A percentile compares a stretch with the other conserved stretches of the same genome.
Conservation (phyloP, 1,140 invertebrate genomes). For the Caenorhabditis briggsae region DNA sequence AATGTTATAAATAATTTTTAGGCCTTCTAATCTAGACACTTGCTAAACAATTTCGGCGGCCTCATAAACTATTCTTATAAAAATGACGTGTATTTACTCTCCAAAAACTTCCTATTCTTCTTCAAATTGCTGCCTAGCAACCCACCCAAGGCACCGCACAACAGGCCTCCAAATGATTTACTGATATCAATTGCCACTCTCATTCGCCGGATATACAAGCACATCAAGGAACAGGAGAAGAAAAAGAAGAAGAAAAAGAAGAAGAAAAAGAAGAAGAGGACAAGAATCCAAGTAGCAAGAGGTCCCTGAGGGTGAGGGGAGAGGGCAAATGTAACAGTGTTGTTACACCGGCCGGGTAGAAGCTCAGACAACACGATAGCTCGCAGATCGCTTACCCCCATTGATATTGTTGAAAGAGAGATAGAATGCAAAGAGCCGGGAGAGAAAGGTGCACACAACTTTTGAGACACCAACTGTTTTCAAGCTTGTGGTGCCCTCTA, state of each 20-base stretch:
- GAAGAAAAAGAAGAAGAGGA: not conserved
- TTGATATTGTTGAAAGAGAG: conserved; percentile 43
- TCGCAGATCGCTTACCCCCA: not conserved
- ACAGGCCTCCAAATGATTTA: conserved; percentile 37
- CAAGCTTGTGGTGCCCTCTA: not conserved
- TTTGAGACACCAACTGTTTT: conserved; percentile 44
- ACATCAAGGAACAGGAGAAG: conserved; percentile 26
- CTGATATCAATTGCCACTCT: conserved; percentile 36
- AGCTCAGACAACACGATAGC: conserved; percentile 41
- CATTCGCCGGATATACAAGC: conserved; percentile 1
- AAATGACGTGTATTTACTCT: not conserved
- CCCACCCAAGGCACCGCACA: not conserved
- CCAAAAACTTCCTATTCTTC: too few species aligned
- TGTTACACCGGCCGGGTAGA: conserved; percentile 20
- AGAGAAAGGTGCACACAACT: not conserved
- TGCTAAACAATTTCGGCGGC: not conserved
- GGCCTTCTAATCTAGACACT: not conserved
- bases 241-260: not conserved
- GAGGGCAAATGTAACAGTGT: conserved; percentile 43
- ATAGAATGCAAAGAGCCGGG: too few species aligned
- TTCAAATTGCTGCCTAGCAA: not conserved
- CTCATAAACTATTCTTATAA: not conserved
- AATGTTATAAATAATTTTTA: too few species aligned
- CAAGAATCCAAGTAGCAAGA: not conserved
- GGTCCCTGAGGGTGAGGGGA: conserved; percentile 17